Evolutionary conservation across 2,888 invertebrate species (phyloP), one percentile per base, ranked within the genome.

Genomic region (Tenodera sinensis): DNA sequence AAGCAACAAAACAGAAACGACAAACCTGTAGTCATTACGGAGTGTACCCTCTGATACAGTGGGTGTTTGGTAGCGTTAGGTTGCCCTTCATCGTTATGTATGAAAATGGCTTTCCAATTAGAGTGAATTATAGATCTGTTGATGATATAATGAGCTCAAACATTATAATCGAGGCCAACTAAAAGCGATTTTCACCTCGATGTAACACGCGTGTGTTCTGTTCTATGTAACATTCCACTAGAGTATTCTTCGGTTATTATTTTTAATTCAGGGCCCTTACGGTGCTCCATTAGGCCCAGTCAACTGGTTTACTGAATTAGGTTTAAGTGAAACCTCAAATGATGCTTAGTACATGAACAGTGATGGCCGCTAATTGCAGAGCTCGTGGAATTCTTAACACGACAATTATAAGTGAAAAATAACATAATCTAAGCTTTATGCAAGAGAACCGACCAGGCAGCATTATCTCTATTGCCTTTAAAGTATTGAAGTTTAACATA

Each of bases 31-130:
- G 54, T 71, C 54, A 20, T 71, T 71, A 71, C 54, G 1, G 54
- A 71, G 42, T 20, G 20, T 25, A 20, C 20, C 25, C 20, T 6
- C 20, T 25, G 4, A 6, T 71, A 3, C 25, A 20, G 20, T 71
- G 54, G 54, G 54, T 71, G 54, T 71, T 71, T 71, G 54, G 54
- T 20, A 54, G 54, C 20, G 20, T 54, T 54, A 15, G 54, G 54
- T 54, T 71, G 4, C 54, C 54, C 20, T 71, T 15, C 85, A 12
- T 85, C 85, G 30, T 85, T 81, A 86, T 81, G 71, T n/a, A 86
- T 86, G 86, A 81, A 81, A 86, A 86, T 86, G 27, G 30, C 81
- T 86, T 86, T 28, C 86, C 86, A 81, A 86, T 86, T 86, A 86
- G 30, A 86, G 28, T 86, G 86, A 71, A 86, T 86, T 81, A 86